phyloP scores from a whole-genome alignment of 2,888 invertebrate species.

The Enchytraeus crypticus region DNA sequence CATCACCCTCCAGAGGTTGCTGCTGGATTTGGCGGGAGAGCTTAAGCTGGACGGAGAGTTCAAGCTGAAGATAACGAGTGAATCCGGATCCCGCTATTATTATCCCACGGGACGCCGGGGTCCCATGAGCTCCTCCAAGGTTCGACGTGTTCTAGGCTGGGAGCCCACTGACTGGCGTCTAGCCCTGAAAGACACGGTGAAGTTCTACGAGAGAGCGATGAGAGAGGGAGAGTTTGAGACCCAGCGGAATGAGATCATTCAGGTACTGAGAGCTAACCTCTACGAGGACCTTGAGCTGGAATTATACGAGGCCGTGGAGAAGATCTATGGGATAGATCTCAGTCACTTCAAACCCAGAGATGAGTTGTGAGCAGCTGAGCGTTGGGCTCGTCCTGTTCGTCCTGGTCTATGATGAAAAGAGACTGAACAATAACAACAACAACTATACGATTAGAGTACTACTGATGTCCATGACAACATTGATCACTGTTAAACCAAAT shows the following conservation, averaged over 20 bases:
- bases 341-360: conserved; percentile 26
- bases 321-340: conserved; percentile 22
- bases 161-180: conserved; percentile 42
- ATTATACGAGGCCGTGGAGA: conserved; percentile 24
- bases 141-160: conserved; percentile 41
- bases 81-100: conserved; percentile 30
- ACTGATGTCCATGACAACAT: no score
- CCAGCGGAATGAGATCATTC: conserved; percentile 36
- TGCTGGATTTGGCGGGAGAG: conserved; percentile 34
- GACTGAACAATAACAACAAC: neutral
- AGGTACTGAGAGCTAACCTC: conserved; percentile 32
- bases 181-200: conserved; percentile 40
- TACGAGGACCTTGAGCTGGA: conserved; percentile 21
- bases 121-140: conserved; percentile 45
- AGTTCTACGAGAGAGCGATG: conserved; percentile 47
- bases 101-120: conserved; percentile 49
- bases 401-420: neutral
- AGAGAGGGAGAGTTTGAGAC: conserved; percentile 24
- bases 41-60: neutral
- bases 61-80: conserved; percentile 6
- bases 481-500: no score
- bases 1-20: conserved; percentile 39
- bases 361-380: conserved; percentile 24
- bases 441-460: no score
- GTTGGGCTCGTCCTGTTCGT: neutral